Conservation (phyloP, 2,888 invertebrate genomes). For the Caenorhabditis zanzibari region DNA sequence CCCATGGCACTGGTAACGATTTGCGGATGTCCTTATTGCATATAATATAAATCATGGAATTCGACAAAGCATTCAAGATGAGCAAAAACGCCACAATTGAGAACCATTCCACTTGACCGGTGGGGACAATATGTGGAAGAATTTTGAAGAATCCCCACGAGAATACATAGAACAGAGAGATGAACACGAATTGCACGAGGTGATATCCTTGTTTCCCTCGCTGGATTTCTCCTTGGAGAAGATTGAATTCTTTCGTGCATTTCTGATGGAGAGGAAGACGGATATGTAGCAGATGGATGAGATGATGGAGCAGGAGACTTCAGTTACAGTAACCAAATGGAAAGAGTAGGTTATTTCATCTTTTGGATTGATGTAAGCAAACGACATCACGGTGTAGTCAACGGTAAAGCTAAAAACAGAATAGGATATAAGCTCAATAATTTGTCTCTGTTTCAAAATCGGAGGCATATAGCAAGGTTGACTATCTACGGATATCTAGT, state of each 20-base stretch:
- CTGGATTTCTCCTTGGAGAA: background rate
- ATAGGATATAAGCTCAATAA: too few relatives aligned
- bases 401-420: too few relatives aligned
- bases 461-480: too few relatives aligned
- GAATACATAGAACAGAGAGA: background rate
- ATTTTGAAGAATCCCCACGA: background rate
- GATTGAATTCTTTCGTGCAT: too few relatives aligned
- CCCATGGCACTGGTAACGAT: background rate
- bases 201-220: background rate
- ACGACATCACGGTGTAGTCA: too few relatives aligned
- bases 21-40: background rate
- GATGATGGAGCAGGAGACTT: background rate
- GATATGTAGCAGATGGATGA: background rate
- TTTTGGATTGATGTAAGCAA: too few relatives aligned
- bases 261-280: background rate
- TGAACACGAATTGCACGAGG: slow-evolving; percentile 1
- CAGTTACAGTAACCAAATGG: too few relatives aligned
- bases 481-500: too few relatives aligned
- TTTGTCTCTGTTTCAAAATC: too few relatives aligned
- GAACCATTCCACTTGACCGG: background rate
- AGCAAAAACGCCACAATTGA: background rate
- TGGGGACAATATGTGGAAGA: background rate
- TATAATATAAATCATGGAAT: background rate
- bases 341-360: too few relatives aligned
- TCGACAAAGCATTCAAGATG: background rate